A percentile compares a stretch with the other conserved stretches of the same genome.
Conservation (phyloP, 2,888 invertebrate genomes). For the Callinectes sapidus region DNA sequence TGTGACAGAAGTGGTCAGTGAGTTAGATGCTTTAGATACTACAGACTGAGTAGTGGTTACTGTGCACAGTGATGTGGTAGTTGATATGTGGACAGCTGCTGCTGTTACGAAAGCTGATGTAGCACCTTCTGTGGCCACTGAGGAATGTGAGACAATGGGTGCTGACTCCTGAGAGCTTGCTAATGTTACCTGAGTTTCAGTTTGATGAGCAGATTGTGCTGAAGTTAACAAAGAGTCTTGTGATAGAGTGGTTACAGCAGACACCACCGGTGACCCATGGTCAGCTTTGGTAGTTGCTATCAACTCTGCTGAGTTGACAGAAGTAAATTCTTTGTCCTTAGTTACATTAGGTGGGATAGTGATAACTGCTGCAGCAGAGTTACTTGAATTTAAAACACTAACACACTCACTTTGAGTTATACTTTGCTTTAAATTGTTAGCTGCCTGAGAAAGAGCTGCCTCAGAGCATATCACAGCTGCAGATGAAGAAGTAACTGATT, state of each 20-base stretch:
- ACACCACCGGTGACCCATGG: neutral
- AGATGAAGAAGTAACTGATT: neutral
- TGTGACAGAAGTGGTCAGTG: neutral
- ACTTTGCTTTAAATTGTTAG: neutral
- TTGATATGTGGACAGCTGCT: neutral
- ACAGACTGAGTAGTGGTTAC: neutral
- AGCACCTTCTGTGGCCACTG: neutral
- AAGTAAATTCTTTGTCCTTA: neutral
- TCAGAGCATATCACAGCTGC: neutral
- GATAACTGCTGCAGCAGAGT: neutral
- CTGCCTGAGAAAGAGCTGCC: neutral
- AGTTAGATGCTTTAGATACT: neutral
- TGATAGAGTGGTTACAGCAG: neutral
- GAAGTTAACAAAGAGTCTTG: neutral
- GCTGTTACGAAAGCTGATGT: neutral
- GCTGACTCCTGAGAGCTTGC: constrained; percentile 12
- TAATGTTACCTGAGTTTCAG: neutral
- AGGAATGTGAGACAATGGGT: neutral
- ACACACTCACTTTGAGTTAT: neutral
- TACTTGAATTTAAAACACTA: neutral
- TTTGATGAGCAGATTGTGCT: neutral
- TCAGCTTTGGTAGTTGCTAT: neutral
- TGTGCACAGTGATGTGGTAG: constrained; percentile 20
- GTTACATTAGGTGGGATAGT: neutral
- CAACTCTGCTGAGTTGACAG: neutral